Evolutionary conservation across 1,140 invertebrate species (phyloP).

Genomic region (Drosophila gunungcola): DNA sequence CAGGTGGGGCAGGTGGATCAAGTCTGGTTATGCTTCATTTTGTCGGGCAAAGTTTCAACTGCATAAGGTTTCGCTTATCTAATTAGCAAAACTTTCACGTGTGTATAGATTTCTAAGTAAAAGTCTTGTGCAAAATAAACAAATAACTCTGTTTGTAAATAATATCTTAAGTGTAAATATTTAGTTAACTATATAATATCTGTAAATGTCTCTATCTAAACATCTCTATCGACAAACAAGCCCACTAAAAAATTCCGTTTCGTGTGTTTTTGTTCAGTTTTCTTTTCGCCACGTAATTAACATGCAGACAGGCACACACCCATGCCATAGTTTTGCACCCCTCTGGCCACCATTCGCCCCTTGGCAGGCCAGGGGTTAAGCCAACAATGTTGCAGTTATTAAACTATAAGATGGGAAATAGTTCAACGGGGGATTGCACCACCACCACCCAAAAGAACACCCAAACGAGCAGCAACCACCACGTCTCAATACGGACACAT

Average conservation of each 20-base stretch:
- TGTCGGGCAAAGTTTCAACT: constrained; percentile 25
- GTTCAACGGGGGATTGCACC: constrained; percentile 4
- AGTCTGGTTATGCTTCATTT: constrained; percentile 8
- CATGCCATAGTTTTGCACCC: not conserved
- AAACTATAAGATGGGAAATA: constrained; percentile 57
- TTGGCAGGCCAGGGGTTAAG: constrained; percentile 47
- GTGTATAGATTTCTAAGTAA: constrained; percentile 7
- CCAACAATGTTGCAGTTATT: constrained; percentile 75
- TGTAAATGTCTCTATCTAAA: not conserved
- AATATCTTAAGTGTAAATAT: too few relatives aligned
- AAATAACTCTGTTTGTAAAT: too few relatives aligned
- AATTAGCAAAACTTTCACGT: constrained; percentile 36
- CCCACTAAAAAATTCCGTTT: not conserved
- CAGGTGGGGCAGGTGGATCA: constrained; percentile 3
- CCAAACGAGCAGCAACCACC: constrained; percentile 9
- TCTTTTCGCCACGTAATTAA: constrained; percentile 69
- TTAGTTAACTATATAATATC: too few relatives aligned
- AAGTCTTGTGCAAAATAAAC: too few relatives aligned
- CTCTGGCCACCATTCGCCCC: not conserved
- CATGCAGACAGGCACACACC: constrained; percentile 58
- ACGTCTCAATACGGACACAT: constrained; percentile 48
- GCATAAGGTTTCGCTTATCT: constrained; percentile 37
- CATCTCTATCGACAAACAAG: constrained; percentile 4
- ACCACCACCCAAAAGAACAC: constrained; percentile 16
- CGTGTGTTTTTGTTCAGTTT: constrained; percentile 48